phyloP scores from a whole-genome alignment of 30 jellyfish, hydroid and myxozoan genomes.

The Turritopsis dohrnii region DNA sequence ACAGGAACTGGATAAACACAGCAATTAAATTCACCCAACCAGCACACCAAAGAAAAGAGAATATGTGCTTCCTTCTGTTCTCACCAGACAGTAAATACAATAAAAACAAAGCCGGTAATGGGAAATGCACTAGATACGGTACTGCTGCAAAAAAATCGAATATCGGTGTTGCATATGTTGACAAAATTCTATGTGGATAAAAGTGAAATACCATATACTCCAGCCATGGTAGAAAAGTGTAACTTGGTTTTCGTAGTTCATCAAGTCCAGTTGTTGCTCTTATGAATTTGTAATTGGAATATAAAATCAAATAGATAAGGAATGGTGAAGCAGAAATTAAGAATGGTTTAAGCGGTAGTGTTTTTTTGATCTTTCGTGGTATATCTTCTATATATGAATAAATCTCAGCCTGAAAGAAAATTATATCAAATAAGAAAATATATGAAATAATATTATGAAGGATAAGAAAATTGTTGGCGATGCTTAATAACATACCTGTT shows the following conservation, averaged over 20 bases:
- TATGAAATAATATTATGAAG: background rate
- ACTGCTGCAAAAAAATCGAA: constrained; percentile 92
- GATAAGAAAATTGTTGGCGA: background rate
- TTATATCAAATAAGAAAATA: background rate
- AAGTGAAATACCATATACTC: constrained; percentile 82
- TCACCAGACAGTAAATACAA: constrained; percentile 56
- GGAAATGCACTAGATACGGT: constrained; percentile 87
- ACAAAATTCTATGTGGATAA: constrained; percentile 82
- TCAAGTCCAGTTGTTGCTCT: constrained; percentile 81
- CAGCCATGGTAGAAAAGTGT: constrained; percentile 87
- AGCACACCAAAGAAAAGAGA: constrained; percentile 94
- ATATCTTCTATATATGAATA: constrained; percentile 52
- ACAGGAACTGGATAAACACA: constrained; percentile 56
- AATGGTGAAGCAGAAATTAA: constrained; percentile 69
- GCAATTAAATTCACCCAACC: constrained; percentile 93
- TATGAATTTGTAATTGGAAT: constrained; percentile 54
- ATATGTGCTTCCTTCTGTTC: constrained; percentile 44
- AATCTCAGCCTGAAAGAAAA: constrained; percentile 63
- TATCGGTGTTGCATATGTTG: constrained; percentile 77
- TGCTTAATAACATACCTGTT: constrained; percentile 59
- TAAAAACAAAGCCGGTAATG: constrained; percentile 84
- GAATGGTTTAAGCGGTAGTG: constrained; percentile 58
- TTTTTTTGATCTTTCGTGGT: constrained; percentile 40
- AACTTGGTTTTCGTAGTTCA: constrained; percentile 66
- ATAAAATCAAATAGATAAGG: constrained; percentile 48